phyloP scores from a whole-genome alignment of 1,140 invertebrate genomes.

The Neodiprion fabricii region DNA sequence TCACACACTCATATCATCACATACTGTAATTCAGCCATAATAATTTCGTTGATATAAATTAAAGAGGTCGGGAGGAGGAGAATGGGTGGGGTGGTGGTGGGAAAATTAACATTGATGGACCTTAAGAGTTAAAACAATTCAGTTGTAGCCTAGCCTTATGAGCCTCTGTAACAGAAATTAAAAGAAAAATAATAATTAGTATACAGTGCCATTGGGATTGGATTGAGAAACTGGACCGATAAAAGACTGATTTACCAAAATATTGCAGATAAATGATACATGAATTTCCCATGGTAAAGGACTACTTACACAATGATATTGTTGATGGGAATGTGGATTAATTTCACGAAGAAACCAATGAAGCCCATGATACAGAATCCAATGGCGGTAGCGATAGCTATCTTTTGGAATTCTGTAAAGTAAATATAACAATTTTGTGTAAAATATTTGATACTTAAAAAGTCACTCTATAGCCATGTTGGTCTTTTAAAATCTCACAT shows the following conservation, averaged over 20 bases:
- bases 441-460: constrained; percentile 25
- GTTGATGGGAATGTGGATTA: constrained; percentile 99
- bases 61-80: constrained; percentile 26
- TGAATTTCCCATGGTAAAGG: too few relatives aligned
- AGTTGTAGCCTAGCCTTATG: constrained; percentile 36
- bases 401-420: constrained; percentile 98
- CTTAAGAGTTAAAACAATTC: constrained; percentile 42
- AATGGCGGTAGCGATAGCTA: constrained; percentile 98
- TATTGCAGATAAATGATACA: not conserved
- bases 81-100: constrained; percentile 11
- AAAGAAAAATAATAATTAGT: not conserved
- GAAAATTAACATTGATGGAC: constrained; percentile 25
- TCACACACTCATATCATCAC: constrained; percentile 32
- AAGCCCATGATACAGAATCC: constrained; percentile 99
- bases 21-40: constrained; percentile 34
- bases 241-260: not conserved
- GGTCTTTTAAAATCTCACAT: not conserved
- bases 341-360: constrained; percentile 99
- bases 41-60: constrained; percentile 36
- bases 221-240: not conserved
- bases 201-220: too few relatives aligned
- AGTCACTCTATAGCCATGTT: constrained; percentile 9
- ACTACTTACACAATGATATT: constrained; percentile 94
- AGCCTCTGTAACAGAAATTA: constrained; percentile 43
- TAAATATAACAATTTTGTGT: constrained; percentile 28